phyloP scores from a whole-genome alignment of 2,113 vertebrate genomes.

The Antigone vipio region DNA sequence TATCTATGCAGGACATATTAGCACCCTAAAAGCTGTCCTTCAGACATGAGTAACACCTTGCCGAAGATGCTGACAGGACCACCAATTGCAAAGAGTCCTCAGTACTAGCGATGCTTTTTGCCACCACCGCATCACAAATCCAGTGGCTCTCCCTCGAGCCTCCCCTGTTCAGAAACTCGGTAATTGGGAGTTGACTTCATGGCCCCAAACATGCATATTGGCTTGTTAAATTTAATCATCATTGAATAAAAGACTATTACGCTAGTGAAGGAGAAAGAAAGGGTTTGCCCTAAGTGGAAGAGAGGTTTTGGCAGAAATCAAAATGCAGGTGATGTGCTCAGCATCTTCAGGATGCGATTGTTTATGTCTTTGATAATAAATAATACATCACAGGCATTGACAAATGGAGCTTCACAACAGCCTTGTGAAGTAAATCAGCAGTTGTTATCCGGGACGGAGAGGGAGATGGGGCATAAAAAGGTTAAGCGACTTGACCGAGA shows the following conservation, averaged over 20 bases:
- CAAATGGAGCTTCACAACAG: slow-evolving; percentile 37
- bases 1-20: not conserved
- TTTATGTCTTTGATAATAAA: slow-evolving; percentile 55
- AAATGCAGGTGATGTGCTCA: slow-evolving; percentile 40
- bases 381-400: slow-evolving; percentile 34
- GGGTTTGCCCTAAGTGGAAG: not conserved
- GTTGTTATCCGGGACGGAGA: not conserved
- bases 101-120: not conserved
- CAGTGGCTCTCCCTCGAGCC: not conserved
- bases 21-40: not conserved
- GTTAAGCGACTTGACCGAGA: not conserved
- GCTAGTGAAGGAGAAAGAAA: not conserved
- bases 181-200: not conserved
- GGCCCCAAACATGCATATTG: not conserved
- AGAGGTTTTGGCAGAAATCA: slow-evolving; percentile 49
- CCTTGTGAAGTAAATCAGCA: slow-evolving; percentile 42
- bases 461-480: not conserved
- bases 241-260: not conserved
- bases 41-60: not conserved
- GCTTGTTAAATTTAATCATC: not conserved
- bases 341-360: not conserved
- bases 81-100: not conserved
- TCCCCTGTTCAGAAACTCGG: not conserved
- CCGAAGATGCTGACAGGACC: not conserved
- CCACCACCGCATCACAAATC: not conserved